Conservation (phyloP, 2,888 invertebrate species). For the Philopedon plagiatum region DNA sequence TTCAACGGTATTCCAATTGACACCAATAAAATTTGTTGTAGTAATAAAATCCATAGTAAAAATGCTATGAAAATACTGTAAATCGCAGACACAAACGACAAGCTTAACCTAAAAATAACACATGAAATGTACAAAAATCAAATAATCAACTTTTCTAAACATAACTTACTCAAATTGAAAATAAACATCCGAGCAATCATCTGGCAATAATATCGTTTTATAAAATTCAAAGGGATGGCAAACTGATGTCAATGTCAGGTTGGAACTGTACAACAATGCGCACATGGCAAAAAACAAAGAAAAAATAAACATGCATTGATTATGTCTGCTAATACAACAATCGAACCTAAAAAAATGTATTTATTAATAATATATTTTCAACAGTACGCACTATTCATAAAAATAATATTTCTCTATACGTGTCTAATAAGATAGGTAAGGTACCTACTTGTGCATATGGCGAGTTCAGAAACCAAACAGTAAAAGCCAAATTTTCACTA, state of each 20-base stretch:
- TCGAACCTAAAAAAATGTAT: constrained; percentile 76
- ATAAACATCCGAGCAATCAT: constrained; percentile 89
- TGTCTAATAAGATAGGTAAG: too few relatives aligned
- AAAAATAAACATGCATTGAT: constrained; percentile 81
- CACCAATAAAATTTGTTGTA: constrained; percentile 65
- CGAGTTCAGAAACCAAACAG: too few relatives aligned
- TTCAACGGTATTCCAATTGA: constrained; percentile 70
- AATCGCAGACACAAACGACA: constrained; percentile 62
- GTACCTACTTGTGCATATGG: too few relatives aligned
- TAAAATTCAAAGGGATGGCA: constrained; percentile 84
- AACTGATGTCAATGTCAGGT: constrained; percentile 88
- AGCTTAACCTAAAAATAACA: constrained; percentile 58
- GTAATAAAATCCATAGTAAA: constrained; percentile 57
- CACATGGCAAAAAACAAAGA: constrained; percentile 78
- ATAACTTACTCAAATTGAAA: constrained; percentile 82
- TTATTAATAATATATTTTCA: too few relatives aligned
- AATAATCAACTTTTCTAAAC: too few relatives aligned
- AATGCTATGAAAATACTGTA: constrained; percentile 61
- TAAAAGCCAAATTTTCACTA: too few relatives aligned
- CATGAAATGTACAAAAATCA: not conserved
- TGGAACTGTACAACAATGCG: constrained; percentile 81
- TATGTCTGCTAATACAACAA: constrained; percentile 86
- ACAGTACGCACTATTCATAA: too few relatives aligned
- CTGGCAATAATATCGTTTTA: constrained; percentile 81
- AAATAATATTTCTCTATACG: too few relatives aligned